Conservation (phyloP, 2,113 vertebrate genomes). For the Micromys minutus region DNA sequence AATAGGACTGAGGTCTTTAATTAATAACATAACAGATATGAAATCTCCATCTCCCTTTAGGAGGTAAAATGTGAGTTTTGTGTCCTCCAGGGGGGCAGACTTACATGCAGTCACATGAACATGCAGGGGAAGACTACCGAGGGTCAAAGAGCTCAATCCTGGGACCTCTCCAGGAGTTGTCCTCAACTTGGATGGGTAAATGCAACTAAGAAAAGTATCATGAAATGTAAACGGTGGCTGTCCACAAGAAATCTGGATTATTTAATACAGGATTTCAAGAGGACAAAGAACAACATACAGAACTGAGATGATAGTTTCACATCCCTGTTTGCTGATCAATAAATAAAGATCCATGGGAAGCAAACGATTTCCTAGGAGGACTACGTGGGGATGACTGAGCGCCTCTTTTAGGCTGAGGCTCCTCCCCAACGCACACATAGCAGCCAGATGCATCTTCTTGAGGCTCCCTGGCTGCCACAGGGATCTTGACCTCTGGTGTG, state of each 20-base stretch:
- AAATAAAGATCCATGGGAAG: background rate
- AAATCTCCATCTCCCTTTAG: background rate
- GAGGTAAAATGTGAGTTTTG: background rate
- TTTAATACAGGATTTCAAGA: background rate
- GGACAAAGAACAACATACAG: background rate
- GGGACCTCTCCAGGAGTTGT: background rate
- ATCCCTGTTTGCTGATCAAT: background rate
- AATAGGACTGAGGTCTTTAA: slow-evolving; percentile 33
- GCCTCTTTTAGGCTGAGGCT: too few species aligned
- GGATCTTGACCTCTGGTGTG: background rate
- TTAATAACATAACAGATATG: slow-evolving; percentile 27
- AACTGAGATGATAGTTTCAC: background rate
- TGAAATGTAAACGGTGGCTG: background rate
- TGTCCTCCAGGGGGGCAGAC: background rate
- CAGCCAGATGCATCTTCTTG: background rate
- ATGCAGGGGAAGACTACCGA: background rate
- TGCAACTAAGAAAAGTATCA: slow-evolving; percentile 48
- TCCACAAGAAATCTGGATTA: slow-evolving; percentile 29
- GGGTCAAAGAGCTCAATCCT: background rate
- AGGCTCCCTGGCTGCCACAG: background rate
- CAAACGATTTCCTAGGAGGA: background rate
- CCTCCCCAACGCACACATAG: background rate
- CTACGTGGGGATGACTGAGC: background rate
- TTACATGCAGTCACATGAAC: background rate
- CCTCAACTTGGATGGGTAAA: slow-evolving; percentile 39